A percentile compares a stretch with the other conserved stretches of the same genome.
Conservation (phyloP, 2,113 vertebrate genomes). For the Mystacornis crossleyi region DNA sequence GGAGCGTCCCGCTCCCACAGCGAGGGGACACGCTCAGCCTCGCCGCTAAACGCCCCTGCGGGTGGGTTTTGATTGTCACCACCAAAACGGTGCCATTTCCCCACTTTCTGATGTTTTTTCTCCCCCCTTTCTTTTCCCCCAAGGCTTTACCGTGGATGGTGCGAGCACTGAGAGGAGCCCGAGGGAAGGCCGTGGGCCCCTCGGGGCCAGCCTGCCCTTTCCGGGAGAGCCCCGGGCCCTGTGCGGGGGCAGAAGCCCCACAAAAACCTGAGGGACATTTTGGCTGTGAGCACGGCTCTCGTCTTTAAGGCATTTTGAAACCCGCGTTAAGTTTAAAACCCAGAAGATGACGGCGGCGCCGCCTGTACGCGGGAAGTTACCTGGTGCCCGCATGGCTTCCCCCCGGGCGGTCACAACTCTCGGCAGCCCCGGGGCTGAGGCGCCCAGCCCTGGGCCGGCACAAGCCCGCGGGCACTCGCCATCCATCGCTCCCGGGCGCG, state of each 20-base stretch:
- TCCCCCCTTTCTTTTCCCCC: accelerated
- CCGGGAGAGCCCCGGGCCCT: too few relatives aligned
- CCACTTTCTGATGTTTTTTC: not conserved
- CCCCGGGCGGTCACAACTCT: not conserved
- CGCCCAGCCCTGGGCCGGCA: too few relatives aligned
- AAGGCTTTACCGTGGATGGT: not conserved
- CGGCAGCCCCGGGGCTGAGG: not conserved
- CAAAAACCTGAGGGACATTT: accelerated
- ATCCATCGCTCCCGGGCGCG: accelerated
- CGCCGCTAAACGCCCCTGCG: not conserved
- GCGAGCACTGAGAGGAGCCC: not conserved
- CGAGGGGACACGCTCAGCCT: too few relatives aligned
- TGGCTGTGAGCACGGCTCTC: not conserved
- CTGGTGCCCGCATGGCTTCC: not conserved
- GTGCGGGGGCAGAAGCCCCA: not conserved
- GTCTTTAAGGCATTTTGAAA: not conserved
- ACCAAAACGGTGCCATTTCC: not conserved
- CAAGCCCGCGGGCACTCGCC: not conserved
- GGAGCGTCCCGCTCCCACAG: not conserved
- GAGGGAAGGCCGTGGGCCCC: not conserved
- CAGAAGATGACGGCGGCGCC: not conserved
- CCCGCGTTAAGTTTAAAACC: accelerated
- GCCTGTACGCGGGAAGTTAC: not conserved
- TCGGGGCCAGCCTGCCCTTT: not conserved
- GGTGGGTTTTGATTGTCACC: not conserved